phyloP scores from a whole-genome alignment of 2,888 invertebrate genomes.

The Seira sanloemensis region DNA sequence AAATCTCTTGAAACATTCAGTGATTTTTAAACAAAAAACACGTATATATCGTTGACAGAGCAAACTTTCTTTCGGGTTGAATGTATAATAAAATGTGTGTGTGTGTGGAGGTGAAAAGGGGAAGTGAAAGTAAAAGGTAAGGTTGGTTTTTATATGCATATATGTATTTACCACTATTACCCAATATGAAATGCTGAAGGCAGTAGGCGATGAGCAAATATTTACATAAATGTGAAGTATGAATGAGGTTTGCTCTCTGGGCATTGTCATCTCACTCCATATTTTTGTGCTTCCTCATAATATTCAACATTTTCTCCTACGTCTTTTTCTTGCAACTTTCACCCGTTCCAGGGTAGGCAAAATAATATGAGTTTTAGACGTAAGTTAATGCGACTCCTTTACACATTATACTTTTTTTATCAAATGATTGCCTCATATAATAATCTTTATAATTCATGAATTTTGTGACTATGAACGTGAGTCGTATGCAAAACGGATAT shows the following conservation, averaged over 20 bases:
- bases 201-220: conserved; percentile 37
- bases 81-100: conserved; percentile 6
- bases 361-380: background rate
- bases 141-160: background rate
- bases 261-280: background rate
- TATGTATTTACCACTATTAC: background rate
- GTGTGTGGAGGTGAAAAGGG: conserved; percentile 5
- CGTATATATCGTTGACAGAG: conserved; percentile 30
- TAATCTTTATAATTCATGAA: background rate
- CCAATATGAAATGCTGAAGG: background rate
- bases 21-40: conserved; percentile 48
- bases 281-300: conserved; percentile 1
- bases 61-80: conserved; percentile 12
- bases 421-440: background rate
- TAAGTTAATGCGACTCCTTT: background rate
- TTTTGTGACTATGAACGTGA: background rate
- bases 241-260: conserved; percentile 22
- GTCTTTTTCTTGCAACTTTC: background rate
- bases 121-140: background rate
- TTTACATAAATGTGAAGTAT: conserved; percentile 51
- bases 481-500: background rate
- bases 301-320: conserved; percentile 9
- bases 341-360: background rate
- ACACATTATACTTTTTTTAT: background rate
- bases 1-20: conserved; percentile 59